phyloP scores from a whole-genome alignment of 2,113 vertebrate genomes.

The Cyanistes caeruleus region DNA sequence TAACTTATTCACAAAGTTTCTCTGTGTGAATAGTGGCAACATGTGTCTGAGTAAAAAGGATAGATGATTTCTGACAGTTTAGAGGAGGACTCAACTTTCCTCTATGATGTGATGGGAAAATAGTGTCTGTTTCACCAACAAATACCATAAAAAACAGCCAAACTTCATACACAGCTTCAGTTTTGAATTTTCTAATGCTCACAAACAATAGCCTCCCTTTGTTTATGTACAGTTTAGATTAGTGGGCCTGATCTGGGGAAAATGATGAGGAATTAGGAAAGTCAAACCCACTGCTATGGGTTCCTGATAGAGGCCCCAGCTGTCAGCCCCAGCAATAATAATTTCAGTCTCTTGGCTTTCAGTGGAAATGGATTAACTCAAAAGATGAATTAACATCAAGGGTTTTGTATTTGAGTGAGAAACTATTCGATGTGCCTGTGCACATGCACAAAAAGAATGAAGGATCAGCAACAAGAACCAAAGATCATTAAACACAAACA shows the following conservation, averaged over 20 bases:
- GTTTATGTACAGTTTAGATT: not conserved
- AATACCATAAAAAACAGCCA: not conserved
- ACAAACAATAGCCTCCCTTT: not conserved
- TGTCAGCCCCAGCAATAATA: not conserved
- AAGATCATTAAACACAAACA: not conserved
- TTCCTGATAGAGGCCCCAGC: not conserved
- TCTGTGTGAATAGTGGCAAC: not conserved
- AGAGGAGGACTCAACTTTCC: not conserved
- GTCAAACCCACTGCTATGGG: not conserved
- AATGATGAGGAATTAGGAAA: not conserved
- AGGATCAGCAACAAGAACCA: not conserved
- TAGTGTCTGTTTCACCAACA: not conserved
- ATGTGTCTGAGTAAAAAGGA: not conserved
- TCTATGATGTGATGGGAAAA: not conserved
- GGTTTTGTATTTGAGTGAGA: slow-evolving; percentile 11
- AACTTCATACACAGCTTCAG: not conserved
- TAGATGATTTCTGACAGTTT: not conserved
- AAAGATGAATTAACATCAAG: not conserved
- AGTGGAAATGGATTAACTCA: slow-evolving; percentile 16
- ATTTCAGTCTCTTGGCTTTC: not conserved
- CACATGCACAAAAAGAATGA: not conserved
- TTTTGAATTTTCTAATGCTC: not conserved
- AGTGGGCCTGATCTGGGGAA: not conserved
- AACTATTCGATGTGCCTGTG: not conserved
- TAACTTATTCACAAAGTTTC: not conserved